Evolutionary conservation across 1,140 invertebrate genomes (phyloP).

Genomic region (Mactra quadrangularis): DNA sequence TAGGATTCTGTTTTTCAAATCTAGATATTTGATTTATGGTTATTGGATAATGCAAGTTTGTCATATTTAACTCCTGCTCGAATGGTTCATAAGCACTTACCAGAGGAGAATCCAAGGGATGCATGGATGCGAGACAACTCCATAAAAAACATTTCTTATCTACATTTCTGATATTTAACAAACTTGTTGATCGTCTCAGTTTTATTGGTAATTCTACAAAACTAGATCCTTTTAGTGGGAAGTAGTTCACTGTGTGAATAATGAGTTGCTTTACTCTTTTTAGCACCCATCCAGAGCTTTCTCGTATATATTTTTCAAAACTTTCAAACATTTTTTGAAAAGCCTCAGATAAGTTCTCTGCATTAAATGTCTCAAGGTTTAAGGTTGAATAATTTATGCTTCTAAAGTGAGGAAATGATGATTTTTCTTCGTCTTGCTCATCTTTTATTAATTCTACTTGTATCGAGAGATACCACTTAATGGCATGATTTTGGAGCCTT

Average conservation of each 20-base stretch:
- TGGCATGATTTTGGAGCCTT: background rate
- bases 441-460: constrained; percentile 24
- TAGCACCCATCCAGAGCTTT: constrained; percentile 18
- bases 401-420: background rate
- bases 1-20: constrained; percentile 34
- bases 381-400: constrained; percentile 14
- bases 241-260: constrained; percentile 7
- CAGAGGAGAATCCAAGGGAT: background rate
- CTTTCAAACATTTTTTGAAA: constrained; percentile 17
- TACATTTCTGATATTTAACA: too few relatives aligned
- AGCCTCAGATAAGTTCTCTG: constrained; percentile 20
- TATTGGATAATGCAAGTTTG: constrained; percentile 28
- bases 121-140: background rate
- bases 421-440: background rate
- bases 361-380: background rate
- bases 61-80: constrained; percentile 40
- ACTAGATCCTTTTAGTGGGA: background rate
- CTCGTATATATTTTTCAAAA: background rate
- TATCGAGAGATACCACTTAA: constrained; percentile 8
- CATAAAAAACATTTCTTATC: too few relatives aligned
- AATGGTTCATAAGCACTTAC: background rate
- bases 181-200: background rate
- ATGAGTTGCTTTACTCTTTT: background rate
- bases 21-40: constrained; percentile 24
- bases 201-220: constrained; percentile 6